A percentile compares a stretch with the other conserved stretches of the same genome.
These are phyloP conservation scores for Hyles vespertilio DNA, from an alignment of 1,140 invertebrate genomes.

Conservation along the genomic window DNA sequence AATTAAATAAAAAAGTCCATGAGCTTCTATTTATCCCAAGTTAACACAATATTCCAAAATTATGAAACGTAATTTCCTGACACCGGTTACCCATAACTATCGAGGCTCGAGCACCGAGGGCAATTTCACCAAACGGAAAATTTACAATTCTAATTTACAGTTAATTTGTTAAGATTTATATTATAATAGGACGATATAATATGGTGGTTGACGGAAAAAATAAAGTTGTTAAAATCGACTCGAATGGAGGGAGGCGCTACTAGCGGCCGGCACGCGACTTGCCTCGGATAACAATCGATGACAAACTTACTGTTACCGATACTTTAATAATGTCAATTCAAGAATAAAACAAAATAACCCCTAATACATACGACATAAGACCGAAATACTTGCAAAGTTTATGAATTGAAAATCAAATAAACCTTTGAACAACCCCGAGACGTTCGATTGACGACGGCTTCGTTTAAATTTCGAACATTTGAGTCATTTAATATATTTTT, in stretches of 20 bases:
- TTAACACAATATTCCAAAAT: too few species aligned
- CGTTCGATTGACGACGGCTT: constrained; percentile 32
- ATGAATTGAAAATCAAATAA: constrained; percentile 9
- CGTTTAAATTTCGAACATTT: constrained; percentile 8
- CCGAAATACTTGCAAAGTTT: neutral
- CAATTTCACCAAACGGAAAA: constrained; percentile 36
- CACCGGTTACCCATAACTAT: too few species aligned
- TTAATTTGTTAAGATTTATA: constrained; percentile 37
- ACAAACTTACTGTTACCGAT: constrained; percentile 40
- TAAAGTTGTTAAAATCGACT: constrained; percentile 55
- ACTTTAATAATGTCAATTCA: constrained; percentile 11
- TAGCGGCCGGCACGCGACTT: constrained; percentile 43
- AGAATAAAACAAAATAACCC: constrained; percentile 17
- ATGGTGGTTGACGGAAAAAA: constrained; percentile 41
- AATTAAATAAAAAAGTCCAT: too few species aligned
- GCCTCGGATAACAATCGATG: constrained; percentile 53
- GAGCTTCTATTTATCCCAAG: too few species aligned
- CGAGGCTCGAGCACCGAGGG: too few species aligned
- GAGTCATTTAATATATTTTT: constrained; percentile 1
- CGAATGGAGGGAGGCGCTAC: constrained; percentile 27
- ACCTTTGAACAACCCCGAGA: constrained; percentile 25
- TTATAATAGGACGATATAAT: constrained; percentile 32
- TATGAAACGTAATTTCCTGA: too few species aligned
- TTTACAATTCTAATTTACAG: constrained; percentile 41
- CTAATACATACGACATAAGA: constrained; percentile 7